Base-by-base conservation (phyloP, 2,888 invertebrate species). In the Hypselothyrea guttata region DNA sequence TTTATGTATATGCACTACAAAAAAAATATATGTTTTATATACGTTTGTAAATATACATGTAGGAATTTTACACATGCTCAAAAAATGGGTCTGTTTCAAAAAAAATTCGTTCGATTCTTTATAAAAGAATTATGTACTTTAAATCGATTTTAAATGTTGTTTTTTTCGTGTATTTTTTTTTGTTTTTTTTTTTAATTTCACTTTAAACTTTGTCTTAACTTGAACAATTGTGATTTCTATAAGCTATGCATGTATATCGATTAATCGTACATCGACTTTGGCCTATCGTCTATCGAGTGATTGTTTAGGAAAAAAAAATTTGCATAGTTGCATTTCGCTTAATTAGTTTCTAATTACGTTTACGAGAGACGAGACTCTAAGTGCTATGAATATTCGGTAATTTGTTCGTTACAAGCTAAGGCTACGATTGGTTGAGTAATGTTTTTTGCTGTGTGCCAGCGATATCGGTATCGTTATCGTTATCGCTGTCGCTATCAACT, bases 371-470 rank as follows among this genome's bases (percentile, higher is more conserved):
- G 73, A 72, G 54, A 55, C 45, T 44, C 70, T 69, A 61, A 49
- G 55, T 68, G 52, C 74, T 16, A 11, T 18, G 16, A 18, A 5
- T 71, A 58, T 53, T 57, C 31, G 45, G 56, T 61, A 46, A 55
- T 60, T 35, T 42, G 44, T 54, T 61, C 35, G 13, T 85, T 77
- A 79, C 45, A 59, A 53, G 60, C 76, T 77, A 77, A 85, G 81
- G 86, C 86, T 77, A 77, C 86, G 49, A 59, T 66, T 79, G 76
- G 76, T 79, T 85, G 86, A 85, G 76, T 75, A 67, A 59, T 67
- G 28, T 58, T 37, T 62, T 31, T 52, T 42, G 11, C 15, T 15
- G 9, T 16, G 15, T 13, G 15, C 15, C 38, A 58, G n/a, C 54
- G 48, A 67, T 61, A 27, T 44, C 37, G 51, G 15, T 35, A 30